Conservation (phyloP, 2,113 vertebrate species). For the Pandion haliaetus region DNA sequence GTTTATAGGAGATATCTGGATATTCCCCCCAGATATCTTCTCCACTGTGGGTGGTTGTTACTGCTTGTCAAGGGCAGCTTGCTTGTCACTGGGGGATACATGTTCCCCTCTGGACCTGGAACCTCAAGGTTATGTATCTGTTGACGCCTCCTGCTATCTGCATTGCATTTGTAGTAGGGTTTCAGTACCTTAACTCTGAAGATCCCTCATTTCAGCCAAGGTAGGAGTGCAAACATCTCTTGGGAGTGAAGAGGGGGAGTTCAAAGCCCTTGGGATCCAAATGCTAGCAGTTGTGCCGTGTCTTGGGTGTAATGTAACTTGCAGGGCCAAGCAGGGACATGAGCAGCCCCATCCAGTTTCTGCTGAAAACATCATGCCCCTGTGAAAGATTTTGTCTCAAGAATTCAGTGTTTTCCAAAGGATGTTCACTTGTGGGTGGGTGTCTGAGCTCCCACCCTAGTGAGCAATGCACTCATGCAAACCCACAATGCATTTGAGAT, state of each 20-base stretch:
- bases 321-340: background rate
- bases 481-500: background rate
- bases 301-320: background rate
- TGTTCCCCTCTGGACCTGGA: background rate
- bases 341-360: background rate
- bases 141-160: background rate
- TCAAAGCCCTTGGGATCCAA: background rate
- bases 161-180: background rate
- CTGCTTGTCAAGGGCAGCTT: background rate
- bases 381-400: background rate
- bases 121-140: background rate
- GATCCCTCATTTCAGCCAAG: background rate
- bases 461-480: background rate
- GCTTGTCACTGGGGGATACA: background rate
- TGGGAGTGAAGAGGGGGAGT: background rate
- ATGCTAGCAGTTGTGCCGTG: background rate
- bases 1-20: background rate
- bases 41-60: background rate
- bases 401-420: background rate
- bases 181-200: background rate
- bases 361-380: background rate
- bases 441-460: background rate
- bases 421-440: background rate
- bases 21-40: background rate
- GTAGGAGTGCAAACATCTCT: background rate